Evolutionary conservation across 2,888 invertebrate species (phyloP).

Genomic region (Ptycholaimellus sp.): DNA sequence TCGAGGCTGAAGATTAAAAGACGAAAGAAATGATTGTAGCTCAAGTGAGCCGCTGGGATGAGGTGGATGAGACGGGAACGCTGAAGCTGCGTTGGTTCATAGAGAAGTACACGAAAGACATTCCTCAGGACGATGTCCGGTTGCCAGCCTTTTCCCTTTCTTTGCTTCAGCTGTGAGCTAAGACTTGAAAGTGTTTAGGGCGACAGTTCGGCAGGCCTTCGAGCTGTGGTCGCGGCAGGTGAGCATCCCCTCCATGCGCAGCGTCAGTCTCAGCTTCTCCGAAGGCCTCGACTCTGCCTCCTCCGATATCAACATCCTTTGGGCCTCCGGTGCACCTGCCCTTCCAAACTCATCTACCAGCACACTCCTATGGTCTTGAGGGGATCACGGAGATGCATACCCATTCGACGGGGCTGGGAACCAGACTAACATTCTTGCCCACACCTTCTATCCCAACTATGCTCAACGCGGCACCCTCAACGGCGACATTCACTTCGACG

Average conservation of each 20-base stretch:
- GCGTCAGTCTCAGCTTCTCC: constrained; percentile 30
- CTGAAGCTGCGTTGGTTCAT: constrained; percentile 10
- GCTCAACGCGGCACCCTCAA: constrained; percentile 14
- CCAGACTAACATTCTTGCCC: constrained; percentile 20
- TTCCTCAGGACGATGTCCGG: constrained; percentile 15
- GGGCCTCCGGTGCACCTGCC: constrained; percentile 29
- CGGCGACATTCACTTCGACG: constrained; percentile 26
- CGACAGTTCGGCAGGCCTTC: constrained; percentile 34
- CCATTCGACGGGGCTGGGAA: constrained; percentile 7
- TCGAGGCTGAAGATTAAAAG: background rate
- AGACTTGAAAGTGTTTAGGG: constrained; percentile 8
- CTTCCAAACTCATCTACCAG: constrained; percentile 1
- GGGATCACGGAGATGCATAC: constrained; percentile 7
- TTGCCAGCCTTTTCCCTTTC: constrained; percentile 4
- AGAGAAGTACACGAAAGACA: constrained; percentile 19
- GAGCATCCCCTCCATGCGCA: constrained; percentile 38
- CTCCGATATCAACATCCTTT: constrained; percentile 50
- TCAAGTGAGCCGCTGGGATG: constrained; percentile 4
- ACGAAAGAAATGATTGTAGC: constrained; percentile 2
- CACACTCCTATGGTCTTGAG: background rate
- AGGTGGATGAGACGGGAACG: constrained; percentile 1
- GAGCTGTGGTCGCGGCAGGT: constrained; percentile 39
- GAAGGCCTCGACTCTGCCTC: constrained; percentile 29
- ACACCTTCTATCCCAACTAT: constrained; percentile 24
- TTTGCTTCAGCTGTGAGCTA: background rate